phyloP scores from a whole-genome alignment of 2,888 invertebrate species.

The Lymantria monacha region DNA sequence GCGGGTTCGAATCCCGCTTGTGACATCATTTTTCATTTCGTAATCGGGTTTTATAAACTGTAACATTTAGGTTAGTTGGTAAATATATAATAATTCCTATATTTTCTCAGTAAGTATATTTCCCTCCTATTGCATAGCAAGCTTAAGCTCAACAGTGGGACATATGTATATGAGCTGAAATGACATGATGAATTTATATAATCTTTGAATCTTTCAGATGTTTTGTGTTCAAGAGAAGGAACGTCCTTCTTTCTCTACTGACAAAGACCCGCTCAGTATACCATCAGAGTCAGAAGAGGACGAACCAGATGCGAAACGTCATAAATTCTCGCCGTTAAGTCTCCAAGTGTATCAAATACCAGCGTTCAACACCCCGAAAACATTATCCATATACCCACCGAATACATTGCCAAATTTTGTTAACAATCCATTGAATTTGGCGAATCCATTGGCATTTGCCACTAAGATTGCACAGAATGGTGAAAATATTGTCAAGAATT shows the following conservation, averaged over 20 bases:
- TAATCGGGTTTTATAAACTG: too few species aligned
- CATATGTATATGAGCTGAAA: too few species aligned
- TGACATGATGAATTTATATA: too few species aligned
- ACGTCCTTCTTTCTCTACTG: constrained; percentile 35
- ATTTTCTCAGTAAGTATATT: too few species aligned
- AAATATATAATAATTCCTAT: too few species aligned
- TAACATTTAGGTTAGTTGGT: too few species aligned
- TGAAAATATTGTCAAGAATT: constrained; percentile 58
- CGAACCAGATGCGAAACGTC: constrained; percentile 60
- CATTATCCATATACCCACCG: constrained; percentile 60
- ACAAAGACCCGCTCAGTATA: constrained; percentile 55
- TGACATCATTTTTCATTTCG: too few species aligned
- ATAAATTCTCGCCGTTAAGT: constrained; percentile 62
- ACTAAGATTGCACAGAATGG: constrained; percentile 44
- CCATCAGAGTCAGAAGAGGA: constrained; percentile 65
- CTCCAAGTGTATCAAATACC: constrained; percentile 74
- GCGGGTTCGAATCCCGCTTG: too few species aligned
- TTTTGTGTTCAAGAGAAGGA: constrained; percentile 73
- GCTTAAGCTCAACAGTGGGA: too few species aligned
- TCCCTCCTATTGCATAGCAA: too few species aligned
- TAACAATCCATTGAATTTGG: constrained; percentile 69
- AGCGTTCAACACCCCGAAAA: constrained; percentile 61
- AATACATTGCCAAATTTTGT: constrained; percentile 65
- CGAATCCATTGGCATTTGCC: constrained; percentile 62
- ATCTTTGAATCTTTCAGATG: constrained; percentile 54